Percentiles rank a stretch among this genome's conserved stretches.
These are phyloP conservation scores for Tachina lurida DNA, from an alignment of 2,888 invertebrate genomes.

Conservation along the genomic window DNA sequence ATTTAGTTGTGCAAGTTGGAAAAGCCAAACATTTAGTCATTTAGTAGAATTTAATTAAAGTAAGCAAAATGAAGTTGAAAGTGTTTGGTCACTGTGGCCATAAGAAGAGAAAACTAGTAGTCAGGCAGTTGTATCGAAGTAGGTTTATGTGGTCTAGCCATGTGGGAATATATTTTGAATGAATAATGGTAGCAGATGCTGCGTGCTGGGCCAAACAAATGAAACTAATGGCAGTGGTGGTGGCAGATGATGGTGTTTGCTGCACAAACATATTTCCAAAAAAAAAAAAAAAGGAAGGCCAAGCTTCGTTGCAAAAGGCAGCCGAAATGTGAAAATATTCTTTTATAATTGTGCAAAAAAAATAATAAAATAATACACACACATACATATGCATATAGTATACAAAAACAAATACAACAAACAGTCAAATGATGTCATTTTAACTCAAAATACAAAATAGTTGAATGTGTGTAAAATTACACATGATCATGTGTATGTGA, in stretches of 20 bases:
- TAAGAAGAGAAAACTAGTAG: constrained; percentile 57
- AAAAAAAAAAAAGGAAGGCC: constrained; percentile 28
- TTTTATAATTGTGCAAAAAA: background rate
- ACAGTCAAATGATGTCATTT: constrained; percentile 53
- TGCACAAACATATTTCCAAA: constrained; percentile 18
- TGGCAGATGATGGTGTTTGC: constrained; percentile 40
- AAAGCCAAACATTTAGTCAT: constrained; percentile 65
- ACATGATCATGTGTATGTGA: background rate
- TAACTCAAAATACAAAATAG: constrained; percentile 38
- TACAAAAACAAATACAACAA: constrained; percentile 15
- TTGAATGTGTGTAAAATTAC: background rate
- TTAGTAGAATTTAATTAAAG: constrained; percentile 71
- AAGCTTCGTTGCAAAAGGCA: constrained; percentile 59
- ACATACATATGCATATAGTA: too few species aligned
- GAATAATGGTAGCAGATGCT: constrained; percentile 70
- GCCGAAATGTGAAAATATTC: constrained; percentile 34
- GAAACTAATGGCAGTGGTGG: constrained; percentile 51
- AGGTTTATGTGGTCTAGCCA: constrained; percentile 69
- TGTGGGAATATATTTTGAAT: constrained; percentile 69
- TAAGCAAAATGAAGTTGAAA: constrained; percentile 70
- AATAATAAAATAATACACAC: background rate
- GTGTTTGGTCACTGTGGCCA: constrained; percentile 69
- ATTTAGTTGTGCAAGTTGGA: constrained; percentile 19
- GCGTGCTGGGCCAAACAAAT: constrained; percentile 63
- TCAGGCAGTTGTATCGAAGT: constrained; percentile 40